Evolutionary conservation across 1,140 invertebrate genomes (phyloP).

Genomic region (Uloborus diversus): DNA sequence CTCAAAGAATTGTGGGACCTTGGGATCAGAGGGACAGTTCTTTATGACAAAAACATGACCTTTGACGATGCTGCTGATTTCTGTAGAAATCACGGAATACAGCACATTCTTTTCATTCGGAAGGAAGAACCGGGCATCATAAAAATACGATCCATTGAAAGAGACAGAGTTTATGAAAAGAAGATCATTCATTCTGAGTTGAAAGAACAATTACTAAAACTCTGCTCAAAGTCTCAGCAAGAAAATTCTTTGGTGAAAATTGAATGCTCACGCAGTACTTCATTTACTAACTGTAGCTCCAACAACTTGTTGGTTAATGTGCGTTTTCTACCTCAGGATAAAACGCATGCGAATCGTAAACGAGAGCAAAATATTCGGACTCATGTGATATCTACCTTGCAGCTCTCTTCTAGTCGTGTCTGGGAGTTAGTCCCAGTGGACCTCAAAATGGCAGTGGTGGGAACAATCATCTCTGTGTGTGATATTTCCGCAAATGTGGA

Average conservation of each 20-base stretch:
- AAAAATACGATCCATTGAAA: conserved; percentile 69
- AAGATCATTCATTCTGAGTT: conserved; percentile 69
- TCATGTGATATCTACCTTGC: conserved; percentile 20
- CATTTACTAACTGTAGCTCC: not conserved
- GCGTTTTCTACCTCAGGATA: conserved; percentile 20
- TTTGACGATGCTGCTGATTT: conserved; percentile 76
- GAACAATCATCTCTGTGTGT: conserved; percentile 30
- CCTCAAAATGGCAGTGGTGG: conserved; percentile 38
- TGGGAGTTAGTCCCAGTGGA: conserved; percentile 44
- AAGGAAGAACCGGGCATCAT: conserved; percentile 72
- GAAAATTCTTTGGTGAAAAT: not conserved
- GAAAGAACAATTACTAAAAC: conserved; percentile 19
- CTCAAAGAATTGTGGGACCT: conserved; percentile 71
- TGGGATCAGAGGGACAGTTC: conserved; percentile 69
- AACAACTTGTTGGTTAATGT: conserved; percentile 18
- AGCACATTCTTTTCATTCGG: conserved; percentile 75
- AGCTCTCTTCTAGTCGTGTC: conserved; percentile 19
- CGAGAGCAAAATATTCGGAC: conserved; percentile 40
- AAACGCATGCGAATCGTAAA: conserved; percentile 28
- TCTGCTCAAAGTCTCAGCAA: not conserved
- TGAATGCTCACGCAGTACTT: conserved; percentile 5
- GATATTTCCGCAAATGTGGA: conserved; percentile 34
- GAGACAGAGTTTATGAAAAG: conserved; percentile 72
- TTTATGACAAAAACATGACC: conserved; percentile 68
- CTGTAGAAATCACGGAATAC: conserved; percentile 72